These are phyloP conservation scores for Mesorhabditis spiculigera DNA, from an alignment of 2,888 invertebrate genomes.

Conservation along the genomic window DNA sequence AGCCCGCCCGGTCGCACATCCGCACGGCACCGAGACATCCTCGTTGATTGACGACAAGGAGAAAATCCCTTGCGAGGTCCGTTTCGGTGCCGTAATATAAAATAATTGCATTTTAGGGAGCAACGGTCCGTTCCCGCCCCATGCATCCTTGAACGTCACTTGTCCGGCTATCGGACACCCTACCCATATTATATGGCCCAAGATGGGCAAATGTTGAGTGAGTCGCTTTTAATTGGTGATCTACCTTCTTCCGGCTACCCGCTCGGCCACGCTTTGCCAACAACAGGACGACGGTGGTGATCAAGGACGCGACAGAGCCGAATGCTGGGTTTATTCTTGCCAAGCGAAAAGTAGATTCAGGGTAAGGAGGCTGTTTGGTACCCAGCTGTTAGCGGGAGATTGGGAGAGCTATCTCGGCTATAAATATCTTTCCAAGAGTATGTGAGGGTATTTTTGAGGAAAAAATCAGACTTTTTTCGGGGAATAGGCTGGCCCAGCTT, in stretches of 20 bases:
- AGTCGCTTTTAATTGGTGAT: not conserved
- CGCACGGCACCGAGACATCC: not conserved
- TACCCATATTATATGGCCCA: not conserved
- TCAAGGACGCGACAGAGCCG: not conserved
- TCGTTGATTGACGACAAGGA: not conserved
- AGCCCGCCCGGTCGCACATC: not conserved
- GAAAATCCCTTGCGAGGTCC: not conserved
- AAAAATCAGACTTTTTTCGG: too few species aligned
- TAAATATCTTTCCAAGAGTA: too few species aligned
- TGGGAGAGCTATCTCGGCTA: too few species aligned
- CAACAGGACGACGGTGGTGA: not conserved
- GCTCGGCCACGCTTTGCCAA: not conserved
- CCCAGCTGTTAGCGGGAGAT: too few species aligned
- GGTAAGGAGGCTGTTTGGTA: too few species aligned
- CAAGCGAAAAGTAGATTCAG: not conserved
- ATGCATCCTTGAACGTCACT: not conserved
- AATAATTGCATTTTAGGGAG: not conserved
- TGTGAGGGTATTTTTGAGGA: too few species aligned
- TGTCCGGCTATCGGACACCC: constrained; percentile 3
- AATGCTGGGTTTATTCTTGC: constrained; percentile 1
- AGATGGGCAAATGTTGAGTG: not conserved
- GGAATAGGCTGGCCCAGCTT: too few species aligned
- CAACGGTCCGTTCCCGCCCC: not conserved
- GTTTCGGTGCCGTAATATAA: too few species aligned
- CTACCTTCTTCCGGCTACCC: too few species aligned